Evolutionary conservation across 2,888 invertebrate species (phyloP), one percentile per base, ranked within the genome.

Genomic region (Terebella lapidaria): DNA sequence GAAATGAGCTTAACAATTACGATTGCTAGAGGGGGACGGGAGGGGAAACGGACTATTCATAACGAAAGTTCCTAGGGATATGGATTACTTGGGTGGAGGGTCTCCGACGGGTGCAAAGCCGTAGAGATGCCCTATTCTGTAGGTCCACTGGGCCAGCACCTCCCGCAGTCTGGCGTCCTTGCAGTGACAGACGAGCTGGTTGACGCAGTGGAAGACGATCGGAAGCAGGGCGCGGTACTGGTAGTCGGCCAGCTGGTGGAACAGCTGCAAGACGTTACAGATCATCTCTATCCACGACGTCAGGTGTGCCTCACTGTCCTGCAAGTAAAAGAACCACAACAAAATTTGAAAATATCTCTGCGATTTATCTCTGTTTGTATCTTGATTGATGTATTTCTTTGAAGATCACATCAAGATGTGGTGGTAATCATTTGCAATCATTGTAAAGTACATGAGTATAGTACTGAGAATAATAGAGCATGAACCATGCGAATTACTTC

Each of bases 241-340:
- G 20, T 80, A 75, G 71, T 86, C 89, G 30, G 78, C 73, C 62
- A 84, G 72, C 63, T 82, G 83, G 54, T 77, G 72, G 60, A 78
- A 84, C 69, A 93, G 84, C 75, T 93, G 92, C 76, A 94, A 86
- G 66, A 91, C 88, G 25, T 91, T 90, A 76, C 89, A 88, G 70
- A 94, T 84, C 70, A 92, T 87, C 79, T 94, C 78, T 26, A 76
- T 72, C 83, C 92, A 87, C 24, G 92, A 90, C 59, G 87, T 86
- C 63, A 90, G 85, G 74, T 89, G 90, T 22, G 92, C 91, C 74
- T 93, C 93, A 57, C 89, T 88, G 77, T 94, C 90, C 89, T 89
- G 82, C 70, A 79, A 20, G 26, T 45, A 22, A 54, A 30, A 22
- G 24, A n/a, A n/a, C n/a, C n/a, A n/a, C n/a, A n/a, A n/a, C n/a